Conservation (phyloP, 2,888 invertebrate species). For the Amiota communis region DNA sequence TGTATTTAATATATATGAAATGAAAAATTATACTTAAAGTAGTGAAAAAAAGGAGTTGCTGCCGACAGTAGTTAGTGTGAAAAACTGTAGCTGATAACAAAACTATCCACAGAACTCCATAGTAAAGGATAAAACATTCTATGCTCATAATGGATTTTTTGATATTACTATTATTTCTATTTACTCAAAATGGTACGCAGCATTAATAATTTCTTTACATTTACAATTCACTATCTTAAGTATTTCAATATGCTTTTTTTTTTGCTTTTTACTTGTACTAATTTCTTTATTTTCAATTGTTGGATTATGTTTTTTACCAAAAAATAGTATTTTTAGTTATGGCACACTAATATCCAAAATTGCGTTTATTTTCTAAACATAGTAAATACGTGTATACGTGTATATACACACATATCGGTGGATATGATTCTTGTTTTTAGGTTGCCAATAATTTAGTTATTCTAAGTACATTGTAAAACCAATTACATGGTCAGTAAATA, state of each 20-base stretch:
- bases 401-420: too few relatives aligned
- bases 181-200: slow-evolving; percentile 59
- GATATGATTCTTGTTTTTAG: too few relatives aligned
- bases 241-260: neutral
- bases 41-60: slow-evolving; percentile 33
- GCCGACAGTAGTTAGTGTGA: slow-evolving; percentile 15
- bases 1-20: too few relatives aligned
- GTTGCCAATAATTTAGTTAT: too few relatives aligned
- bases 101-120: neutral
- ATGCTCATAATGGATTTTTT: slow-evolving; percentile 55
- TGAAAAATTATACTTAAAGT: too few relatives aligned
- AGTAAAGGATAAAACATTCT: slow-evolving; percentile 16
- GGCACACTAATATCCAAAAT: too few relatives aligned
- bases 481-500: too few relatives aligned
- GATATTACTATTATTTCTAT: slow-evolving; percentile 54
- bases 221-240: neutral
- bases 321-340: too few relatives aligned
- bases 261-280: neutral
- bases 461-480: too few relatives aligned
- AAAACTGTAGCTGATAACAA: slow-evolving; percentile 17
- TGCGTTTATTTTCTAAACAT: too few relatives aligned
- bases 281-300: too few relatives aligned
- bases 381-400: too few relatives aligned
- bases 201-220: neutral
- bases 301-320: neutral